Conservation (phyloP, 2,888 invertebrate genomes). For the Idaea dimidiata region DNA sequence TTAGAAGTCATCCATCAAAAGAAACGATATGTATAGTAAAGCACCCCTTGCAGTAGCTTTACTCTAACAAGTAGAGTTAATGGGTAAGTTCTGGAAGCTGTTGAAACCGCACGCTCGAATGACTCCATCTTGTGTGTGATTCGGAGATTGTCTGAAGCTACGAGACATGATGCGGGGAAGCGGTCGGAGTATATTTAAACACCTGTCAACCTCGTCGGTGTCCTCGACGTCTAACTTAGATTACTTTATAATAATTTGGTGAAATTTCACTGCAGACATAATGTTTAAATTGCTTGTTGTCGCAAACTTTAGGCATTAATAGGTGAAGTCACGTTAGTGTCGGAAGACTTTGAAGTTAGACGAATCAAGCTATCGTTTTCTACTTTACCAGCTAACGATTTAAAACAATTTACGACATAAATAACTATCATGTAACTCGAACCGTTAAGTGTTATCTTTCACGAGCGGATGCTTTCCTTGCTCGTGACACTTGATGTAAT, state of each 20-base stretch:
- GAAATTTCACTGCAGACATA: conserved; percentile 63
- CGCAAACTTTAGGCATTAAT: conserved; percentile 65
- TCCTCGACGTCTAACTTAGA: conserved; percentile 70
- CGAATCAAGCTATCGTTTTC: background rate
- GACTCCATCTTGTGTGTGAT: conserved; percentile 53
- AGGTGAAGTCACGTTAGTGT: conserved; percentile 47
- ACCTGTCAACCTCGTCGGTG: conserved; percentile 67
- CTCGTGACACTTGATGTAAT: conserved; percentile 28
- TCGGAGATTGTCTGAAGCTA: conserved; percentile 47
- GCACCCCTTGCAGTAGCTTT: background rate
- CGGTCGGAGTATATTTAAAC: conserved; percentile 66
- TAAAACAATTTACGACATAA: conserved; percentile 55
- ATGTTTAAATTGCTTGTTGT: conserved; percentile 67
- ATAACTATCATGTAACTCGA: conserved; percentile 51
- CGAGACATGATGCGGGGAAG: conserved; percentile 36
- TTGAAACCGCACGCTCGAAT: conserved; percentile 51
- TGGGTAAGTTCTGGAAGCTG: conserved; percentile 48
- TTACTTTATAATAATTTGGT: conserved; percentile 75
- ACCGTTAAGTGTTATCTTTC: conserved; percentile 56
- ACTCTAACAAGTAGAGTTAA: conserved; percentile 40
- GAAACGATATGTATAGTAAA: background rate
- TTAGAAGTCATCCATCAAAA: background rate
- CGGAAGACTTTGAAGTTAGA: conserved; percentile 33
- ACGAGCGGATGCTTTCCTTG: conserved; percentile 34
- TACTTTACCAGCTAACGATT: conserved; percentile 48